Percentiles rank a stretch among this genome's conserved stretches.
Conservation (phyloP, 2,797 vertebrate genomes). For the Steatocranus sp. region DNA sequence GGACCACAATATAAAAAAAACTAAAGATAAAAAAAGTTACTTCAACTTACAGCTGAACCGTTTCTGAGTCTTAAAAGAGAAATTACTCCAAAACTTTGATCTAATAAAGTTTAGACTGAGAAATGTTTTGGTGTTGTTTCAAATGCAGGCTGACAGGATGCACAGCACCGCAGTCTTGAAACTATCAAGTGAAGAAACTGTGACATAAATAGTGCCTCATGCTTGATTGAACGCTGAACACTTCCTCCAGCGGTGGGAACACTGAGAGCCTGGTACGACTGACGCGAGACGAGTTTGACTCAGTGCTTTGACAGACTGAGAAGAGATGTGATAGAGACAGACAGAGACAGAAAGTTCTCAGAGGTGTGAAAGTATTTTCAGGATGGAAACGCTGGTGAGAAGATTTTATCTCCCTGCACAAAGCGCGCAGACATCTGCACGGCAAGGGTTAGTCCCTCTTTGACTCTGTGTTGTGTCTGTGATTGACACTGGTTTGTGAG, state of each 20-base stretch:
- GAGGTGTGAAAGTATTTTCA: slow-evolving; percentile 32
- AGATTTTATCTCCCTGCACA: not conserved
- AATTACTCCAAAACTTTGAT: not conserved
- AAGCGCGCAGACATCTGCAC: not conserved
- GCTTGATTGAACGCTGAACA: not conserved
- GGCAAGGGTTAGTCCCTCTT: not conserved
- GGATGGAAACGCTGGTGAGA: not conserved
- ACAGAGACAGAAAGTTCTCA: not conserved
- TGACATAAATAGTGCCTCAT: slow-evolving; percentile 35
- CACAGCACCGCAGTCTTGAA: not conserved
- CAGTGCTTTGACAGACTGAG: slow-evolving; percentile 14
- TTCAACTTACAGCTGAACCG: rapidly evolving
- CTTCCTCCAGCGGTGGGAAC: slow-evolving; percentile 2
- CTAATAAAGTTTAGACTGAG: not conserved
- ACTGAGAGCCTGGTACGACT: not conserved
- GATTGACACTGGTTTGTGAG: not conserved
- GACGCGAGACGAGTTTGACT: slow-evolving; percentile 1
- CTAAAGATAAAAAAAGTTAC: not conserved
- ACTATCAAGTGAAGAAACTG: not conserved
- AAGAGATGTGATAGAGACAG: not conserved
- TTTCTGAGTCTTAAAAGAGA: not conserved
- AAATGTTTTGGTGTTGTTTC: not conserved
- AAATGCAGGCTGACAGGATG: not conserved
- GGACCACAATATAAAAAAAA: not conserved
- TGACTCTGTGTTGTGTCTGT: not conserved